phyloP scores from a whole-genome alignment of 2,797 vertebrate species.

The Eremophila alpestris region DNA sequence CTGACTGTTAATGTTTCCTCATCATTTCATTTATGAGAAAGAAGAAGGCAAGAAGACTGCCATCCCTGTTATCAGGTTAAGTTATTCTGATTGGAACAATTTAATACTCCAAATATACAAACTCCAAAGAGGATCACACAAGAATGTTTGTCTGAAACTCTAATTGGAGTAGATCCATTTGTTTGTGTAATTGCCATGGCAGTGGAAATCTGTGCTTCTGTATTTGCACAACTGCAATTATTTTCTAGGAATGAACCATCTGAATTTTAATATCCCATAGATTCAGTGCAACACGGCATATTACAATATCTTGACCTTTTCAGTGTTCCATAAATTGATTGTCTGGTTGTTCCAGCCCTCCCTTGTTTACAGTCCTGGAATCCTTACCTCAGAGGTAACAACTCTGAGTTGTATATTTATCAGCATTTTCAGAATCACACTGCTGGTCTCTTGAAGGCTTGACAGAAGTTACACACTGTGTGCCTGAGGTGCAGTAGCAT shows the following conservation, averaged over 20 bases:
- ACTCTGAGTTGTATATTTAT: slow-evolving; percentile 44
- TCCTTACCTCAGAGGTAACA: not conserved
- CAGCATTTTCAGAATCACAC: slow-evolving; percentile 31
- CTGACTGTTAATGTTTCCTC: not conserved
- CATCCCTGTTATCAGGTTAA: not conserved
- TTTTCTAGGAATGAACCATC: not conserved
- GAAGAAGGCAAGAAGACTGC: not conserved
- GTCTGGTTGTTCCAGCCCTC: slow-evolving; percentile 15
- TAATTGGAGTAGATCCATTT: not conserved
- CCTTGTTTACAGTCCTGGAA: slow-evolving; percentile 45
- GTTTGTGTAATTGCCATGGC: slow-evolving; percentile 1
- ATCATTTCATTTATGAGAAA: not conserved
- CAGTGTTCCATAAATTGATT: slow-evolving; percentile 66
- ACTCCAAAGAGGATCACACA: not conserved
- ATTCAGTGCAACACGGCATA: not conserved
- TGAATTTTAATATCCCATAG: not conserved
- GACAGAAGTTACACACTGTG: slow-evolving; percentile 12
- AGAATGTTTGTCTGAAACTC: not conserved
- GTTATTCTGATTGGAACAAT: not conserved
- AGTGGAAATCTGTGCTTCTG: not conserved
- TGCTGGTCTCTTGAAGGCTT: slow-evolving; percentile 25
- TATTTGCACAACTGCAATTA: not conserved
- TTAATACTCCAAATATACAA: not conserved
- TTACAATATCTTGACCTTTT: slow-evolving; percentile 68
- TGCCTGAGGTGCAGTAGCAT: slow-evolving; percentile 11